Base-by-base conservation (phyloP, 2,797 vertebrate genomes). In the Gallinago solitaria region DNA sequence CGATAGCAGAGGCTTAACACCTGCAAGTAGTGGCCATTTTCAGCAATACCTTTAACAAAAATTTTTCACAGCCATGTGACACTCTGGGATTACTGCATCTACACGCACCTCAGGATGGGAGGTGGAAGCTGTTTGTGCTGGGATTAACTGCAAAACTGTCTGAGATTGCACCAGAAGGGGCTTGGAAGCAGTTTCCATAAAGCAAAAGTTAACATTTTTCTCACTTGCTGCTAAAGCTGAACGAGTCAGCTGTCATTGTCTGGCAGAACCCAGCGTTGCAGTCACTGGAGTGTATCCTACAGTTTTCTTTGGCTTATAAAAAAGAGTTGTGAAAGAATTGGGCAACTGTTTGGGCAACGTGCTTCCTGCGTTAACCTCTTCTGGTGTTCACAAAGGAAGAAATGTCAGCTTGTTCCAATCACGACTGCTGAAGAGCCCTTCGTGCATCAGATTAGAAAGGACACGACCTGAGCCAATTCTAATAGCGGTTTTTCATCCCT, bases 241-340 rank as follows among this genome's bases (percentile, higher is more conserved):
- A 76, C 50, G 43, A 89, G 61, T n/a, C 75, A 76, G 88, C 91
- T 92, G 91, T 56, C 87, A 69, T 59, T 23, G 50, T 83, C 90
- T 89, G 83, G 83, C 92, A 91, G 70, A 48, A 79, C 35, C 73
- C 75, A 53, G 60, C 2, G 8, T 30, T 64, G 33, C 70, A 93
- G 95, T 64, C 65, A 90, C 92, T 94, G 87, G 71, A 96, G 78
- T 85, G 87, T 91, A 90, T 90, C 76, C 67, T 76, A 77, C 70
- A 68, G 95, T 96, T 97, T 97, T 94, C 83, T 96, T 96, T 95
- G 95, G 96, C 89, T 96, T 96, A 67, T 73, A 53, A 90, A 94
- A 63, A 16, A 48, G 76, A 68, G 69, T 97, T 97, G 84, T 96
- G 97, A 96, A 97, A 97, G 94, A 93, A 92, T 60, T 96, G 90